Base-by-base conservation (phyloP, 2,888 invertebrate species). In the Microplitis deprimator region DNA sequence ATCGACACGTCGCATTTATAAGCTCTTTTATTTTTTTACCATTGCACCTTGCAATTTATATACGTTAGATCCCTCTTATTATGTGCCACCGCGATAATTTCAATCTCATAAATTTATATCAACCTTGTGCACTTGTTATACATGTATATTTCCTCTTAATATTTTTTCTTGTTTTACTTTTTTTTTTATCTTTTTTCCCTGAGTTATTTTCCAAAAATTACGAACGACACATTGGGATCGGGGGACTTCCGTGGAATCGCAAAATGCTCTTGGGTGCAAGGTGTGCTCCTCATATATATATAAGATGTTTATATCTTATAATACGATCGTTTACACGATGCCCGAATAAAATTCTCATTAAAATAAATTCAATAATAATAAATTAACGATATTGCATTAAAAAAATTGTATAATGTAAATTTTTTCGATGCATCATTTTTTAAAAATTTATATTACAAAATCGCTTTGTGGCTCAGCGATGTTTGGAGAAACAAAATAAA, bases 11-110 rank as follows among this genome's bases (percentile, higher is more conserved):
- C 67, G 40, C 68, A 69, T 62, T 50, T 50, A 50, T 50, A 50
- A 50, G 50, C 10, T 50, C 50, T 50, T 50, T 50, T 13, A 50
- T 60, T 68, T 65, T 71, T 41, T 64, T 59, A 10, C 59, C 65
- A 81, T 81, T 79, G 82, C 81, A 82, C 82, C 82, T 79, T 81
- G 81, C 81, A 78, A 81, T 81, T 81, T 79, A 79, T 77, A 39
- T 17, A 80, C 77, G 76, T 79, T 79, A 78, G 79, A 79, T 82
- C 79, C 81, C 78, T 79, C 79, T 80, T 79, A 82, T 82, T 82
- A 82, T 78, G 79, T 76, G 81, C 79, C 79, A 82, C 80, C 75
- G 81, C 81, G 79, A 82, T 82, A 82, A 82, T 82, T 82, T 82
- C 79, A 81, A 77, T 77, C 72, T 73, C 77, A 77, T 77, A 77